phyloP scores from a whole-genome alignment of 30 jellyfish, hydroid and myxozoan genomes.

The Aurelia aurita region DNA sequence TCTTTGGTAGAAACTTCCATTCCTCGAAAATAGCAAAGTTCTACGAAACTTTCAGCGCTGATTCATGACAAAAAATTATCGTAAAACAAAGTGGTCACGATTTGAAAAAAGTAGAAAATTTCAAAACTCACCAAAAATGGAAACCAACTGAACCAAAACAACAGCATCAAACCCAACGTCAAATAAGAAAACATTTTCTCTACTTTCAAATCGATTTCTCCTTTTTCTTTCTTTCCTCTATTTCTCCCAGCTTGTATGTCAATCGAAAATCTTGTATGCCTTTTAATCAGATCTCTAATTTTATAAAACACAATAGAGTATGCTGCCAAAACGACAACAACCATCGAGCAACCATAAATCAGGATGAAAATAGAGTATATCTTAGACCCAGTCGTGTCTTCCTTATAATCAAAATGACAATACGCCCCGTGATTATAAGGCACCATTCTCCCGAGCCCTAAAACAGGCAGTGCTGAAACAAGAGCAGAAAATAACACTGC shows the following conservation, averaged over 20 bases:
- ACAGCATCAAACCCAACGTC: slow-evolving; percentile 83
- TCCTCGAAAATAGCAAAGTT: too few relatives aligned
- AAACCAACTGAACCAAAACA: slow-evolving; percentile 97
- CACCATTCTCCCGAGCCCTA: slow-evolving; percentile 80
- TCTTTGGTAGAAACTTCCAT: too few relatives aligned
- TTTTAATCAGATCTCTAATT: slow-evolving; percentile 75
- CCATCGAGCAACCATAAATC: slow-evolving; percentile 72
- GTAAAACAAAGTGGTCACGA: too few relatives aligned
- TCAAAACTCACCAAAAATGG: slow-evolving; percentile 88
- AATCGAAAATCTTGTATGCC: slow-evolving; percentile 79
- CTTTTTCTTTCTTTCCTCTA: slow-evolving; percentile 26
- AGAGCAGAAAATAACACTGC: slow-evolving; percentile 66
- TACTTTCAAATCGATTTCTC: slow-evolving; percentile 74
- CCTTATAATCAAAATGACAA: slow-evolving; percentile 82
- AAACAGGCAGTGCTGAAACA: slow-evolving; percentile 77
- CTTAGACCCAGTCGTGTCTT: slow-evolving; percentile 21
- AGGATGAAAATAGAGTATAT: slow-evolving; percentile 74
- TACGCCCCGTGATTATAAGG: slow-evolving; percentile 89
- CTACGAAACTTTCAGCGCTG: too few relatives aligned
- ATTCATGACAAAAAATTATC: too few relatives aligned
- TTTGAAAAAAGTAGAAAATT: not conserved
- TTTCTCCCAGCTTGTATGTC: slow-evolving; percentile 7
- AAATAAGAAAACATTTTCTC: slow-evolving; percentile 88
- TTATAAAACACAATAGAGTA: slow-evolving; percentile 83
- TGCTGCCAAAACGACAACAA: slow-evolving; percentile 69